Evolutionary conservation across 2,888 invertebrate genomes (phyloP).

Genomic region (Agapetus fuscipes): DNA sequence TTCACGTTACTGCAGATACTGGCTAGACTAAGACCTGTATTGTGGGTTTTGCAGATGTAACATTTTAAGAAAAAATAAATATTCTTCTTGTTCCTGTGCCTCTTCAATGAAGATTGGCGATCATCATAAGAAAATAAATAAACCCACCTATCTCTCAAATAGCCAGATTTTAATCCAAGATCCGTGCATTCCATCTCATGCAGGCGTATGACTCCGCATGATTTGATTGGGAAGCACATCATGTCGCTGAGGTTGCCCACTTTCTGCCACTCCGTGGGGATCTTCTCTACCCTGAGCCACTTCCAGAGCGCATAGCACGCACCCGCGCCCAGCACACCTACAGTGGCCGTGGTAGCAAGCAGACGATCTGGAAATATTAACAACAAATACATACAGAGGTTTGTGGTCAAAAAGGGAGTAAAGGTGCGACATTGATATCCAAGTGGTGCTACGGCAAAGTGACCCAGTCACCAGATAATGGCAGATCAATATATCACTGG

Average conservation of each 20-base stretch:
- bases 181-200: conserved; percentile 42
- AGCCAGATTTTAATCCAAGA: conserved; percentile 45
- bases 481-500: too few relatives aligned
- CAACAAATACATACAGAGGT: too few relatives aligned
- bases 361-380: too few relatives aligned
- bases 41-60: conserved; percentile 2
- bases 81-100: too few relatives aligned
- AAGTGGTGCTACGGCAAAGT: too few relatives aligned
- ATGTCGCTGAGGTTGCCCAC: conserved; percentile 48
- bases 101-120: too few relatives aligned
- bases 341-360: too few relatives aligned
- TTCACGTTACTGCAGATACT: too few relatives aligned
- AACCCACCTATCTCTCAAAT: conserved; percentile 50
- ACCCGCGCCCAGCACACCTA: conserved; percentile 11
- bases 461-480: too few relatives aligned
- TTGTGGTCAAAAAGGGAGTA: too few relatives aligned
- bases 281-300: conserved; percentile 17
- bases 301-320: conserved; percentile 9
- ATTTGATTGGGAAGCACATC: conserved; percentile 50
- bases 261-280: conserved; percentile 46
- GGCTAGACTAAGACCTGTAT: too few relatives aligned
- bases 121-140: background rate
- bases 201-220: conserved; percentile 42
- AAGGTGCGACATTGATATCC: too few relatives aligned
- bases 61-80: background rate